Evolutionary conservation across 1,140 invertebrate genomes (phyloP), one percentile per base, ranked within the genome.

Genomic region (Calliopsis andreniformis): DNA sequence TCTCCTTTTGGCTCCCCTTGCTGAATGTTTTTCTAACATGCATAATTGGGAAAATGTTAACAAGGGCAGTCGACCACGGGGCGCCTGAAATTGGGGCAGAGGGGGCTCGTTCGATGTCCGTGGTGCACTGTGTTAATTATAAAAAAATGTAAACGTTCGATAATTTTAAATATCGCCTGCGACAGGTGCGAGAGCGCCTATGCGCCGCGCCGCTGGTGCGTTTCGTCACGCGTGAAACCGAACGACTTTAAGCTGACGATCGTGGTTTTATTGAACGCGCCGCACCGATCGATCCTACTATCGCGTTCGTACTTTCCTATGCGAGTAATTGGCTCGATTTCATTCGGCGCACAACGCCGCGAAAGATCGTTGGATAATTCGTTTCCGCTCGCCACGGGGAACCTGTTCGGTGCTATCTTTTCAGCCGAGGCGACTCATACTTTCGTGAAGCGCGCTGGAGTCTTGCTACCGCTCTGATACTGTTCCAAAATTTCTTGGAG

Each of bases 161-260:
- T 81, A 81, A 82, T 68, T 81, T 67, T 42, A 64, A 35, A 77
- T 80, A 70, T 59, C 51, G 59, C 47, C 47, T 18, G 16, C 55
- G 77, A 81, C 77, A 61, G 64, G 78, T 79, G 77, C 72, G 58
- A 32, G 25, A 1, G 53, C 23, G 30, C 30, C 30, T 23, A 28
- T 47, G 28, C 16, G 16, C 0, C 53, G 23, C 3, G 25, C n/a
- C 6, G 23, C 10, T 2, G 28, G 47, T 49, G 59, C 51, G 75
- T 64, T 64, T 28, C n/a, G 47, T 12, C n/a, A n/a, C 28, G 51
- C 66, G 75, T 63, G 59, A 62, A 75, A 79, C 28, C 43, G 62
- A 55, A 32, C 58, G 45, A 43, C 43, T 68, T 69, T 42, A 53
- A 28, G 10, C 25, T 20, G 47, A 43, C 25, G 35, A 39, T 39